Base-by-base conservation (phyloP, 2,797 vertebrate genomes). In the Xenentodon cancila region DNA sequence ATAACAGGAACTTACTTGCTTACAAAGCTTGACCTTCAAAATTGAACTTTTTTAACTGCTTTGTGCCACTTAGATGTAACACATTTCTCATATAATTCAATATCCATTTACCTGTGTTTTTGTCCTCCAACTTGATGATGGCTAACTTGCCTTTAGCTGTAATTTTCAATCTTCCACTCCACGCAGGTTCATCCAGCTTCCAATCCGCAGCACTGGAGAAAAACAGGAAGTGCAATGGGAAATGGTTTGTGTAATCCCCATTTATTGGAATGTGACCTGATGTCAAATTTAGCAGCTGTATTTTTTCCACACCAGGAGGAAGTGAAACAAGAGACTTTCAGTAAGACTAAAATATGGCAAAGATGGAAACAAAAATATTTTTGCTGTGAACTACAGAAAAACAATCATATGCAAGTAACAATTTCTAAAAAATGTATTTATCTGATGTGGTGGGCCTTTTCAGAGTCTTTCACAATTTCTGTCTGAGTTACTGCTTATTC, bases 181-280 rank as follows among this genome's bases (percentile, higher is more conserved):
- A 98, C 0, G 95, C 90, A 0, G 97, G 97, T 81, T 98, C 96
- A 52, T 97, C 97, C 88, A 98, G 92, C 86, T 98, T 97, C 97
- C 97, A 99, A 77, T 99, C 97, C 0, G 97, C 97, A 43, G 97
- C 97, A 21, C 97, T 99, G 64, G 0, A 68, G 25, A 40, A 53
- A 19, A 69, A 27, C 20, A n/a, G 16, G 58, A 77, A 78, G 32
- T 9, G 7, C 7, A 8, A 34, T 11, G 7, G 8, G 17, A 53
- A 42, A 68, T 0, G 25, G 53, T 53, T 65, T 43, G 22, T 59
- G 56, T 49, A 48, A 53, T 67, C 9, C 12, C 32, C 16, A 18
- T 32, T 45, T 11, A 16, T 17, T 27, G 20, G 54, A 57, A 51
- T 19, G 40, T 25, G 48, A 58, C 60, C 25, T 5, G 1, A 21